A percentile compares a stretch with the other conserved stretches of the same genome.
phyloP scores from a whole-genome alignment of 2,888 invertebrate genomes.

The Acleris holmiana region DNA sequence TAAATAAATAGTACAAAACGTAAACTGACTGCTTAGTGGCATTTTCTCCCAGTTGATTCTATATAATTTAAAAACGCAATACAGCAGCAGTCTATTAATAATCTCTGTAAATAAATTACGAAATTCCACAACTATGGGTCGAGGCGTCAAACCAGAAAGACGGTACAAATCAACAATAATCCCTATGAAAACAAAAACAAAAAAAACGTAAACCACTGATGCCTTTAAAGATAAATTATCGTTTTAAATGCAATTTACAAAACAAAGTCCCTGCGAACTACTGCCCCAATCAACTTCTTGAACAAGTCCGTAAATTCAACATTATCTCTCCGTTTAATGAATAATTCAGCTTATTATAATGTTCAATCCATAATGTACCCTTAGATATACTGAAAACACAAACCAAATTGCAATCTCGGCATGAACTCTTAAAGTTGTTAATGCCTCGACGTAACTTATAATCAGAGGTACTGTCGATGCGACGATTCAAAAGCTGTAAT shows the following conservation, averaged over 20 bases:
- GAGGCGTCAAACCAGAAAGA: no score
- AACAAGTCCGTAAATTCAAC: constrained; percentile 18
- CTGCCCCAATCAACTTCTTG: constrained; percentile 3
- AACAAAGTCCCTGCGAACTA: not conserved
- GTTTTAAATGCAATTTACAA: not conserved
- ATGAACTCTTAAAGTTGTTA: not conserved
- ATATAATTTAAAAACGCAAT: no score
- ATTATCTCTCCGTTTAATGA: constrained; percentile 9
- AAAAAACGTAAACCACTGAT: no score
- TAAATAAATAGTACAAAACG: no score
- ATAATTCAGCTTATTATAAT: constrained; percentile 23
- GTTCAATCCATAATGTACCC: not conserved
- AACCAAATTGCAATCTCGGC: not conserved
- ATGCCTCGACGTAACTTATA: not conserved
- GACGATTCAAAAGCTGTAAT: constrained; percentile 19
- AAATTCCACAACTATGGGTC: no score
- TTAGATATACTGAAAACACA: not conserved
- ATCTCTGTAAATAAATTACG: no score
- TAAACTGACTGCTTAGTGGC: no score
- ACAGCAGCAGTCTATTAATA: no score
- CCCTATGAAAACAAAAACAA: no score
- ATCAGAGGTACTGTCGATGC: not conserved
- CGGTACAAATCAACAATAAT: no score
- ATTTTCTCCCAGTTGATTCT: no score
- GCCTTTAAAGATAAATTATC: no score